Evolutionary conservation across 2,113 vertebrate genomes (phyloP).

Genomic region (Cyprinodon brontotheroides): DNA sequence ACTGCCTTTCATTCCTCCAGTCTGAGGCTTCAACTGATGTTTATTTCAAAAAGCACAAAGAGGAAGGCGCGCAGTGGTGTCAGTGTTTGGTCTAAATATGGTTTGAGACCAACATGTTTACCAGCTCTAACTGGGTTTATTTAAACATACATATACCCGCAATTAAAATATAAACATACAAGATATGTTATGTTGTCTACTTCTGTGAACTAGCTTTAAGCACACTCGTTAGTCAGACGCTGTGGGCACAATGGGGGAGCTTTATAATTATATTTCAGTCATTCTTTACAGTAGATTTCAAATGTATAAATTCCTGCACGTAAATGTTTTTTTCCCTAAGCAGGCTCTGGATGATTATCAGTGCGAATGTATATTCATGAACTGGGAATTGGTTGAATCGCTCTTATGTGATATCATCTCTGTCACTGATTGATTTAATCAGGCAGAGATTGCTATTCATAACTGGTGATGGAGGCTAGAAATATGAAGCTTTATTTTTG

Average conservation of each 20-base stretch:
- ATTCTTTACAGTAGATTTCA: constrained; percentile 30
- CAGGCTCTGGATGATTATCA: constrained; percentile 32
- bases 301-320: constrained; percentile 27
- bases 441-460: constrained; percentile 44
- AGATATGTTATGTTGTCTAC: not conserved
- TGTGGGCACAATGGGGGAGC: constrained; percentile 5
- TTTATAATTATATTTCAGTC: constrained; percentile 13
- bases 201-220: not conserved
- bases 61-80: constrained; percentile 4
- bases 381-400: constrained; percentile 57
- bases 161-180: constrained; percentile 13
- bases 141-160: not conserved
- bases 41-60: constrained; percentile 28
- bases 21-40: constrained; percentile 34
- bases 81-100: constrained; percentile 22
- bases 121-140: not conserved
- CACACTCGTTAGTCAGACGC: not conserved
- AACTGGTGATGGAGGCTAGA: constrained; percentile 16
- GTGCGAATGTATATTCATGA: constrained; percentile 66
- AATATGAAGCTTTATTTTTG: constrained; percentile 22
- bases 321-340: not conserved
- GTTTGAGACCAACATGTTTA: constrained; percentile 13
- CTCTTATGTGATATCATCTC: constrained; percentile 54
- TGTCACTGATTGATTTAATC: constrained; percentile 57
- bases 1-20: constrained; percentile 39